Conservation (phyloP, 2,888 invertebrate species). For the Tetheella fluctuosa region DNA sequence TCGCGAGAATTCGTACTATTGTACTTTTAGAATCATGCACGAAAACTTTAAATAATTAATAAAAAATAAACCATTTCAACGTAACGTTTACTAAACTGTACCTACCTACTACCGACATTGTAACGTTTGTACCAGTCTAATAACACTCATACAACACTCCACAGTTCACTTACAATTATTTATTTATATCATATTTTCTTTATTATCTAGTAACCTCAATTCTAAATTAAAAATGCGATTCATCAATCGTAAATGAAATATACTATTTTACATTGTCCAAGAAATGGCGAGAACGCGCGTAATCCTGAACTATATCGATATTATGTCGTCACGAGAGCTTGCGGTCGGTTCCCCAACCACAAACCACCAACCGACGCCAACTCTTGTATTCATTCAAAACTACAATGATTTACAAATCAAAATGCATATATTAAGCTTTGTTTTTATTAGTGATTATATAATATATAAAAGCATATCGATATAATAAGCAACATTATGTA, state of each 20-base stretch:
- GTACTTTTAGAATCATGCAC: constrained; percentile 72
- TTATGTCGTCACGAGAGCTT: no score
- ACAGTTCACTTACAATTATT: constrained; percentile 23
- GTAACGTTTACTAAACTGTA: constrained; percentile 47
- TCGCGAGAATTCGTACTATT: constrained; percentile 49
- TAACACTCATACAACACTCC: constrained; percentile 8
- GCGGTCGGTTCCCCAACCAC: no score
- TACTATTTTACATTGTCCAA: constrained; percentile 1
- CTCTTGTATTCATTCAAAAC: not conserved
- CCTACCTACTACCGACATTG: constrained; percentile 18
- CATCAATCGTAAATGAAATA: constrained; percentile 14
- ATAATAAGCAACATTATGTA: not conserved
- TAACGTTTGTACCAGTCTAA: constrained; percentile 44
- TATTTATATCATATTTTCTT: constrained; percentile 40
- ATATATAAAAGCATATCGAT: not conserved
- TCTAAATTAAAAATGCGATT: constrained; percentile 18
- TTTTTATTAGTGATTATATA: not conserved
- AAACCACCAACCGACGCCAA: no score
- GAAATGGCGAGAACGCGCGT: not conserved
- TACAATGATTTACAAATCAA: not conserved
- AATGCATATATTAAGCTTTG: not conserved
- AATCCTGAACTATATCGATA: not conserved
- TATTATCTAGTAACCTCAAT: constrained; percentile 46
- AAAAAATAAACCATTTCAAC: constrained; percentile 58
- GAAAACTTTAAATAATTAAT: constrained; percentile 62